These are phyloP conservation scores for Quadroppia sp. DNA, from an alignment of 2,888 invertebrate genomes.

Conservation along the genomic window DNA sequence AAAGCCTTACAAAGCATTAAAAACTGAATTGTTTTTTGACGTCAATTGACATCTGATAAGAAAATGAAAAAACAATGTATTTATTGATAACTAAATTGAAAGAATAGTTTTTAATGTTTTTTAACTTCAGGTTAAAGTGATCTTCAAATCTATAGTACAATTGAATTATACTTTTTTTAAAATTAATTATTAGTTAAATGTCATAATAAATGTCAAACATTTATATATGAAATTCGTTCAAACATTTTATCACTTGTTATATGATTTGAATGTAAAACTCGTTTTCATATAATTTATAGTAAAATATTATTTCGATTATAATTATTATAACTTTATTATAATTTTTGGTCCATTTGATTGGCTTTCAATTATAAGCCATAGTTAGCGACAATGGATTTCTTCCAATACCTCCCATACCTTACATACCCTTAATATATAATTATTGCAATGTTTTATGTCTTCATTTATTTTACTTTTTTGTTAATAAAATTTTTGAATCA, in stretches of 20 bases:
- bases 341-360: neutral
- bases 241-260: conserved; percentile 6
- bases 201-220: conserved; percentile 4
- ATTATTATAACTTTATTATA: neutral
- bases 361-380: neutral
- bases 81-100: neutral
- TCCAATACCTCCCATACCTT: too few relatives aligned
- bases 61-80: too few relatives aligned
- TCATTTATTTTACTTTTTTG: too few relatives aligned
- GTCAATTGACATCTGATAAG: too few relatives aligned
- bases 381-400: neutral
- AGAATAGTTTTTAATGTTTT: neutral
- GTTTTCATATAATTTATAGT: neutral
- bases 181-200: too few relatives aligned
- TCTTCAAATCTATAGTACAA: conserved; percentile 21
- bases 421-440: too few relatives aligned
- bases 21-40: too few relatives aligned
- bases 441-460: too few relatives aligned
- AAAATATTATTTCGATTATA: neutral
- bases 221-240: neutral
- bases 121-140: conserved; percentile 33
- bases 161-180: neutral
- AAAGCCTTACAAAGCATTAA: too few relatives aligned
- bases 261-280: neutral
- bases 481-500: too few relatives aligned